phyloP scores from a whole-genome alignment of 2,113 vertebrate species.

The Eulemur macaco region DNA sequence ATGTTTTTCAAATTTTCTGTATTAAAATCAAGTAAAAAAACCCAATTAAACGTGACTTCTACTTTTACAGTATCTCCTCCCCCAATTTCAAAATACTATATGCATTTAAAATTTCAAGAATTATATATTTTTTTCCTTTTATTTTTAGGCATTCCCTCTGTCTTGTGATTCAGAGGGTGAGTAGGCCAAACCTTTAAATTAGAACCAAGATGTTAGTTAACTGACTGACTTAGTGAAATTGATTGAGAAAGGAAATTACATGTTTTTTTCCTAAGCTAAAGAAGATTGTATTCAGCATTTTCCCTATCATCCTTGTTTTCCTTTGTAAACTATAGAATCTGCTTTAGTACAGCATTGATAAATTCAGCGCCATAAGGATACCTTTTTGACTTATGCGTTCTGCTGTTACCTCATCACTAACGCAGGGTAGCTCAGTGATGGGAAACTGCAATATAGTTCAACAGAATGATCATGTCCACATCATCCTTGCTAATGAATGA shows the following conservation, averaged over 20 bases:
- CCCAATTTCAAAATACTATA: not conserved
- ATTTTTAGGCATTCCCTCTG: not conserved
- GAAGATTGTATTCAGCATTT: not conserved
- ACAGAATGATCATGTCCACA: not conserved
- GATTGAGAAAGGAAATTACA: constrained; percentile 23
- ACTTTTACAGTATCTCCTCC: not conserved
- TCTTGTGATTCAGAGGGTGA: not conserved
- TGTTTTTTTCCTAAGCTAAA: not conserved
- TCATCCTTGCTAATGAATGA: not conserved
- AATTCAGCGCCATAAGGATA: not conserved
- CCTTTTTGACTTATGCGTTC: not conserved
- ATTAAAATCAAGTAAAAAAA: not conserved
- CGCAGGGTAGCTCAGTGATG: not conserved
- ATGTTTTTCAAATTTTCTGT: constrained; percentile 1
- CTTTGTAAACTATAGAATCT: not conserved
- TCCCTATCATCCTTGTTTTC: not conserved
- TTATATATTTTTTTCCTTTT: constrained; percentile 1
- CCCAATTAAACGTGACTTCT: not conserved
- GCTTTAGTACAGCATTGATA: not conserved
- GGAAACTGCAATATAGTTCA: not conserved
- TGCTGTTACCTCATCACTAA: not conserved
- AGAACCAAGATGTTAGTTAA: not conserved
- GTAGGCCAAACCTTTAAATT: not conserved
- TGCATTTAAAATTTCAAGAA: not conserved
- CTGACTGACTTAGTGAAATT: not conserved